Conservation (phyloP, 2,797 vertebrate genomes). For the Hemibagrus guttatus region DNA sequence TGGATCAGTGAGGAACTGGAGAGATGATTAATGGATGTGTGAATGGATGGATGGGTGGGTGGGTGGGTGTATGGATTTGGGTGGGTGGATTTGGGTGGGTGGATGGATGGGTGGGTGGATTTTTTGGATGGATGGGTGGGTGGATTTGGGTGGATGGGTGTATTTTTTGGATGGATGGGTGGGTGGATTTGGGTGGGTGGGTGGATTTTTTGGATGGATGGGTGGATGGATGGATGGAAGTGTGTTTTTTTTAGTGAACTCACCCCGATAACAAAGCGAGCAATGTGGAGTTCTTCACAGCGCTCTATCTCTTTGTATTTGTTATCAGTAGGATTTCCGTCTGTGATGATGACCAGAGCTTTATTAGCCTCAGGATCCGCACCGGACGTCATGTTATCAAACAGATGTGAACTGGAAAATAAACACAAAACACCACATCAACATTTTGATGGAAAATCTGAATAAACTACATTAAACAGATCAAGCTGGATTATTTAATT, state of each 20-base stretch:
- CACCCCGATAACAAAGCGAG: slow-evolving; percentile 83
- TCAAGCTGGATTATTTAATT: not conserved
- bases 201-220: not conserved
- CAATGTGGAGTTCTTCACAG: slow-evolving; percentile 62
- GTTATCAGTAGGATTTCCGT: slow-evolving; percentile 75
- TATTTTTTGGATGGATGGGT: not conserved
- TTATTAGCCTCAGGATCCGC: slow-evolving; percentile 72
- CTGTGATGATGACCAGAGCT: slow-evolving; percentile 84
- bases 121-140: not conserved
- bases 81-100: too few relatives aligned
- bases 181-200: not conserved
- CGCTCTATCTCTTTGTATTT: accelerated
- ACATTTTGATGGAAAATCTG: not conserved
- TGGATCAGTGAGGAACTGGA: not conserved
- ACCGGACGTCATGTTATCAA: slow-evolving; percentile 62
- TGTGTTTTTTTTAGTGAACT: slow-evolving; percentile 32
- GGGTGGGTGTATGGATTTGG: not conserved
- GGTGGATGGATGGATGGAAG: not conserved
- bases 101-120: not conserved
- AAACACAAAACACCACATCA: slow-evolving; percentile 14
- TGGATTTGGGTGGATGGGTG: not conserved
- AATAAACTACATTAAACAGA: not conserved
- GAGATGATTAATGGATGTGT: not conserved
- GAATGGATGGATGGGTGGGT: not conserved
- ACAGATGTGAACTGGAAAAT: slow-evolving; percentile 64